Percentiles rank a stretch among this genome's conserved stretches.
Conservation (phyloP, 2,797 vertebrate species). For the Crossoptilon crossoptilon region DNA sequence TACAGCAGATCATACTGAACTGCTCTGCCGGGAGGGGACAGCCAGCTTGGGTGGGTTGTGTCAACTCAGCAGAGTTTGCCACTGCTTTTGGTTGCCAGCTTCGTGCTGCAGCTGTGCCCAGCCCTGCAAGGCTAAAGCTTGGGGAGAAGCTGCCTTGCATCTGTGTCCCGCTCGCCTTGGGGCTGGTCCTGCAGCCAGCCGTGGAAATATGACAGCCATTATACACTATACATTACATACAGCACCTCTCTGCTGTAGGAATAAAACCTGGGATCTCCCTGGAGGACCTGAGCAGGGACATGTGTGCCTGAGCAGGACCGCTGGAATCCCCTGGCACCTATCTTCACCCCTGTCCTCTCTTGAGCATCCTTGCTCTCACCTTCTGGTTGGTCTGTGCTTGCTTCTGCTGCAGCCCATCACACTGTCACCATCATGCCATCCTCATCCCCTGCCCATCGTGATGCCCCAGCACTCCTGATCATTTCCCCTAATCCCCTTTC, state of each 20-base stretch:
- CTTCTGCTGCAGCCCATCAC: not conserved
- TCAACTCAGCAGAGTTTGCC: not conserved
- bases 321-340: fast-evolving
- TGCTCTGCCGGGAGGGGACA: not conserved
- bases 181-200: not conserved
- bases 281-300: not conserved
- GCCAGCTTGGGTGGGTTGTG: not conserved
- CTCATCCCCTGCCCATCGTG: not conserved
- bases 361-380: not conserved
- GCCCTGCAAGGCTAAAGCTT: too few species aligned
- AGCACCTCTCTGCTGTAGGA: not conserved
- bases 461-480: not conserved
- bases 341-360: not conserved
- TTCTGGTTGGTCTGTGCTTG: not conserved
- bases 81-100: not conserved
- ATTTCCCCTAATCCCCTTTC: not conserved
- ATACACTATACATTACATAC: too few species aligned
- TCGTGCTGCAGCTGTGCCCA: not conserved
- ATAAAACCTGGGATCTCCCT: not conserved
- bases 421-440: not conserved
- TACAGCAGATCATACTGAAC: not conserved
- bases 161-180: not conserved
- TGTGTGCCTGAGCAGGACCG: not conserved
- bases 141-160: not conserved
- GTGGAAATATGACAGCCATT: not conserved